phyloP scores from a whole-genome alignment of 2,113 vertebrate species.

The Columbina picui region DNA sequence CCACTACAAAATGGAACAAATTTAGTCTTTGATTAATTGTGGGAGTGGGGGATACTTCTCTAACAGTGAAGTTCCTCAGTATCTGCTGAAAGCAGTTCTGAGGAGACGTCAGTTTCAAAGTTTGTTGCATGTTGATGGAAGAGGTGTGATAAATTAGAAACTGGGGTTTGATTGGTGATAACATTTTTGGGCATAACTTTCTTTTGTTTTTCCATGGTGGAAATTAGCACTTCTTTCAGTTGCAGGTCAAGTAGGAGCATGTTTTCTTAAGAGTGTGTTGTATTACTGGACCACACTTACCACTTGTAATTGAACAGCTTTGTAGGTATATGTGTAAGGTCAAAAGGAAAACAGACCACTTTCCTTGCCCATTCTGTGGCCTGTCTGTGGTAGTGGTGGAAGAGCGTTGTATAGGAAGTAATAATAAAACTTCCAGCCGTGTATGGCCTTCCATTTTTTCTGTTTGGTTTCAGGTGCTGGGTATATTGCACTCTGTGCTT shows the following conservation, averaged over 20 bases:
- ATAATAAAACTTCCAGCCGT: neutral
- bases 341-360: neutral
- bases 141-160: neutral
- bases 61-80: neutral
- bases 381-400: neutral
- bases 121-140: neutral
- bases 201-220: neutral
- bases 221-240: neutral
- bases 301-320: neutral
- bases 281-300: neutral
- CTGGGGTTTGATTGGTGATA: neutral
- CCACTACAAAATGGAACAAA: neutral
- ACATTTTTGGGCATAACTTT: neutral
- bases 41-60: neutral
- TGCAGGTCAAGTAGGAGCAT: neutral
- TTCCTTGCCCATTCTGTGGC: neutral
- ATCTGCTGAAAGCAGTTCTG: neutral
- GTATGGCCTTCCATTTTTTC: neutral
- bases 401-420: neutral
- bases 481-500: neutral
- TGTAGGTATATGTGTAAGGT: neutral
- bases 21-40: neutral
- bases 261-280: neutral
- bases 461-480: neutral
- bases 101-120: neutral